Evolutionary conservation across 2,797 vertebrate species (phyloP), one percentile per base, ranked within the genome.

Genomic region (Poecile montanus): DNA sequence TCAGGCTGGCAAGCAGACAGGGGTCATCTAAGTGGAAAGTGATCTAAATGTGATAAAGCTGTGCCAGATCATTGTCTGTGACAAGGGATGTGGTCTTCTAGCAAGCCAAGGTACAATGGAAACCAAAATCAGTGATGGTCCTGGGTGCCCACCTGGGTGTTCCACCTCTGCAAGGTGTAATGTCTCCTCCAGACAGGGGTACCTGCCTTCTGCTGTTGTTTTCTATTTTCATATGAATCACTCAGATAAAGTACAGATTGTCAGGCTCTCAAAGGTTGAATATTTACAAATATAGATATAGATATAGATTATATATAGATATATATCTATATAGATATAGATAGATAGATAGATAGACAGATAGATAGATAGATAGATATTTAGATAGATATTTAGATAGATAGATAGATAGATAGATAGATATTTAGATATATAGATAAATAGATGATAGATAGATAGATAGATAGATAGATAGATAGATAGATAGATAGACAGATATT

Each of bases 1-100:
- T 62, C 17, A 70, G 11, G 11, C 2, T 65, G 60, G 26, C 15
- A 60, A 47, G 25, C 11, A 75, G 7, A 21, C 4, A 54, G 68
- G 13, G 6, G 6, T 27, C 9, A 54, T 6, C 44, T 19, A 34
- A 56, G 20, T 23, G 38, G 16, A 50, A 85, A 47, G 6, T 32
- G 17, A 51, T 6, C 7, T 10, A n/a, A 53, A 16, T 16, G 30
- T 42, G 11, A 15, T 25, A 58, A 76, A 75, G 5, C 1, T 10
- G 3, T 18, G 30, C 61, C 23, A 67, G 45, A 23, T 48, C 22
- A 18, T n/a, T 0, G 0, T 44, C 36, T 26, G 7, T 38, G 60
- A 47, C 42, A 45, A 57, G 3, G 9, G 4, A 16, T 54, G 11
- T 5, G 8, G 26, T 29, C 34, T 80, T 67, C 18, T 19, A 78